phyloP scores from a whole-genome alignment of 2,797 vertebrate species.

The Cryptoblepharus egeriae region DNA sequence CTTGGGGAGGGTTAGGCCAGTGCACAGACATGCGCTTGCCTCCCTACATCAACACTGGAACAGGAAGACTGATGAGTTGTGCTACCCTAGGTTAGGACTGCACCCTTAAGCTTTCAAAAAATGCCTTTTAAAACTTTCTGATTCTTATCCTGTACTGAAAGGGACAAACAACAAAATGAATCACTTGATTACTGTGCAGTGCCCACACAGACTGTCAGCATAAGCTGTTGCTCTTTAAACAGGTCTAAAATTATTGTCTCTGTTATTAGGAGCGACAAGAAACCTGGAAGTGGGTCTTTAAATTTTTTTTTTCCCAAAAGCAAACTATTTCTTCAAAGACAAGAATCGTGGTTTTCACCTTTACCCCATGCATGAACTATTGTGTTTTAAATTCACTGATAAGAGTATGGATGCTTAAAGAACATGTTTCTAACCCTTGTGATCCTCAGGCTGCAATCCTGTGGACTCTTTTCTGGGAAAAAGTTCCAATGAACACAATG shows the following conservation, averaged over 20 bases:
- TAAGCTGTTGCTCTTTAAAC: slow-evolving; percentile 49
- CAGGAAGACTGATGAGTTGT: too few species aligned
- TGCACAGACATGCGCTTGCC: too few species aligned
- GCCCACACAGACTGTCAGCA: background rate
- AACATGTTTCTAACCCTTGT: background rate
- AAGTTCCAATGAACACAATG: too few species aligned
- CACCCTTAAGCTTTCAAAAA: slow-evolving; percentile 15
- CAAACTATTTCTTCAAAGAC: slow-evolving; percentile 51
- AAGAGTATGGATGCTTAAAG: background rate
- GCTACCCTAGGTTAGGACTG: too few species aligned
- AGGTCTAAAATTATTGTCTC: too few species aligned
- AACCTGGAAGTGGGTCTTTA: too few species aligned
- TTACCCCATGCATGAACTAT: background rate
- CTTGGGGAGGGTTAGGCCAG: too few species aligned
- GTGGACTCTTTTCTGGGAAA: background rate
- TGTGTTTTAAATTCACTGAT: background rate
- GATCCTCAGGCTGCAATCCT: background rate
- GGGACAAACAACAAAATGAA: slow-evolving; percentile 25
- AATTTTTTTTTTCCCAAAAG: too few species aligned
- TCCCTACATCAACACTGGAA: too few species aligned
- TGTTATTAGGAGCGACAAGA: too few species aligned
- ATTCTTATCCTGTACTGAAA: slow-evolving; percentile 9
- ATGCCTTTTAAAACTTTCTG: background rate
- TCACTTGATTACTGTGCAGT: slow-evolving; percentile 28
- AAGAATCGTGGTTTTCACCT: background rate